Conservation (phyloP, 2,113 vertebrate genomes). For the Naja naja region DNA sequence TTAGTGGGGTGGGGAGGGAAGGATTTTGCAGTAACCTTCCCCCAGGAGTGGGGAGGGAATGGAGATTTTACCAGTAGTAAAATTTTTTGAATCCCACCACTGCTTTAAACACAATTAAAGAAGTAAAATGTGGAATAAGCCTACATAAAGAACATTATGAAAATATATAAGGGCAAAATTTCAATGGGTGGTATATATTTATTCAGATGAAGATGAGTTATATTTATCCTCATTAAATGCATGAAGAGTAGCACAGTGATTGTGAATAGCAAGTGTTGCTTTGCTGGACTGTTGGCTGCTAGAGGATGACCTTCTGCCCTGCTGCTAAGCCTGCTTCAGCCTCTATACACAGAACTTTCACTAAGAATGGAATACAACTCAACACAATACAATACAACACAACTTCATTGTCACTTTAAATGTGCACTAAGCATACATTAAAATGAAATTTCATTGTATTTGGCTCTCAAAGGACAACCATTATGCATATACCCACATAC, state of each 20-base stretch:
- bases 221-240: slow-evolving; percentile 83
- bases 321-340: slow-evolving; percentile 78
- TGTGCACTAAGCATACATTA: no score
- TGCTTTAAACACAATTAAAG: slow-evolving; percentile 38
- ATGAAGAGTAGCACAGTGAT: slow-evolving; percentile 78
- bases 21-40: no score
- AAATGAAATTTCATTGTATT: no score
- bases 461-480: no score
- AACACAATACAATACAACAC: no score
- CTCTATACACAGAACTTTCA: slow-evolving; percentile 70
- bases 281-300: slow-evolving; percentile 77
- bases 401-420: no score
- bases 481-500: no score
- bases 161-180: slow-evolving; percentile 56
- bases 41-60: no score
- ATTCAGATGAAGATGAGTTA: slow-evolving; percentile 80
- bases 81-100: no score
- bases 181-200: slow-evolving; percentile 51
- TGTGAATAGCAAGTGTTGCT: slow-evolving; percentile 74
- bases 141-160: slow-evolving; percentile 55
- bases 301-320: slow-evolving; percentile 63
- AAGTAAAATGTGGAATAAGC: slow-evolving; percentile 63
- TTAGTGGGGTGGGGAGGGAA: no score
- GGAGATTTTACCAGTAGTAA: no score
- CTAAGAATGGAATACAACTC: neutral